phyloP scores from a whole-genome alignment of 1,140 invertebrate genomes.

The Drosophila tristis region DNA sequence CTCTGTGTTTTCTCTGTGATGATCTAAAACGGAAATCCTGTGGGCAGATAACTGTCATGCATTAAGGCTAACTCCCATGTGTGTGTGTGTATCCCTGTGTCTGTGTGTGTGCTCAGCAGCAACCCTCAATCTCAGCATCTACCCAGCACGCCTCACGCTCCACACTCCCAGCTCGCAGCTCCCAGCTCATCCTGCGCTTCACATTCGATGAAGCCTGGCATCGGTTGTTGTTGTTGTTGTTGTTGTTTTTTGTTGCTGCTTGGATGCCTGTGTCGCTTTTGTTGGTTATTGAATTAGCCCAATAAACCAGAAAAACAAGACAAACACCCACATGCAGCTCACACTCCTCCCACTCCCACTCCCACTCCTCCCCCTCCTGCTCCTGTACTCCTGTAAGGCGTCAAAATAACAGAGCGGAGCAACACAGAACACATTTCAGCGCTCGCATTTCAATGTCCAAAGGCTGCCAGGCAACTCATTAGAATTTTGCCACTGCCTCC shows the following conservation, averaged over 20 bases:
- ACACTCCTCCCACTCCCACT: neutral
- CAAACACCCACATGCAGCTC: conserved; percentile 37
- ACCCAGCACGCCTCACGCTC: too few species aligned
- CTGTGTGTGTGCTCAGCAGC: too few species aligned
- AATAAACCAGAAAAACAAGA: conserved; percentile 84
- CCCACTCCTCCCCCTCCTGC: neutral
- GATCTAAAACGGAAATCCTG: conserved; percentile 83
- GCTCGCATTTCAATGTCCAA: conserved; percentile 65
- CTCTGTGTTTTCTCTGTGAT: conserved; percentile 58
- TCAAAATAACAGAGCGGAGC: conserved; percentile 61
- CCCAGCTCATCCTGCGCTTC: too few species aligned
- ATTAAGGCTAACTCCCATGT: conserved; percentile 34
- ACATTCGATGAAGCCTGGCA: conserved; percentile 20
- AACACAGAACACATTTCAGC: conserved; percentile 40
- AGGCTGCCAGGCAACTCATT: conserved; percentile 78
- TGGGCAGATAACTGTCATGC: conserved; percentile 78
- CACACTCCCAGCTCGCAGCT: too few species aligned
- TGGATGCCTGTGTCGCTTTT: conserved; percentile 47
- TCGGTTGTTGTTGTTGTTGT: conserved; percentile 45
- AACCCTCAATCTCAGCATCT: too few species aligned
- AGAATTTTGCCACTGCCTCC: conserved; percentile 48
- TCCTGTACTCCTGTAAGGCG: conserved; percentile 16
- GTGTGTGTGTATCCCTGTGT: too few species aligned
- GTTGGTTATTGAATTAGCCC: conserved; percentile 84
- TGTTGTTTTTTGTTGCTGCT: conserved; percentile 28